Evolutionary conservation across 2,113 vertebrate species (phyloP), one percentile per base, ranked within the genome.

Genomic region (Grammomys dolichurus): DNA sequence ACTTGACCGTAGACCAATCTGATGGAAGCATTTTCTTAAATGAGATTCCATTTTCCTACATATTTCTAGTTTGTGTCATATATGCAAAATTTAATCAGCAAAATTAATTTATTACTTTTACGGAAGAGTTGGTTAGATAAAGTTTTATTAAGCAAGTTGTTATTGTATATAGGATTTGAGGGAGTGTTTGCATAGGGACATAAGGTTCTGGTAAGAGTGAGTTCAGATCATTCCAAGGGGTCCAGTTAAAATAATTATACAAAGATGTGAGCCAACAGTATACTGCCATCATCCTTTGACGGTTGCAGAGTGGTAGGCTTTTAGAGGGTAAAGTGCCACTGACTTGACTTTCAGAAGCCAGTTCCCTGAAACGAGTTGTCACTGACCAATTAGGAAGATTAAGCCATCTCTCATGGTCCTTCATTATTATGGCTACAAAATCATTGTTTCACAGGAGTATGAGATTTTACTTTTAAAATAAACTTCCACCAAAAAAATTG

Each of bases 231-330:
- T 7, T 48, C 28, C 33, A 46, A 89, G 73, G 73, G 10, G 28
- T 28, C 12, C 0, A 14, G 31, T 2, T 81, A 24, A 6, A 4
- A 33, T 73, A 48, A 33, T 54, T 58, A 8, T 2, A 36, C 4
- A 46, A 5, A 73, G 33, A 4, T 24, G 19, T 78, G 46, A 43
- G 40, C 58, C 46, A 14, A 36, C 13, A 77, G 13, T 26, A 20
- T 43, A 8, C 40, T 81, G 58, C 36, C 1, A 4, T 33, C 17
- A 56, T 12, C 31, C 40, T 48, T 63, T 51, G 31, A 9, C 2
- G 0, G 33, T 4, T 48, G 14, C 63, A 78, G 48, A 48, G 10
- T 56, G 40, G 22, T 31, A 72, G 24, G 31, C 14, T 91, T 77
- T 31, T 2, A 10, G 67, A 72, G 14, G 26, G 19, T 36, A 24